phyloP scores from a whole-genome alignment of 2,888 invertebrate species.

The Onthophagus sagittarius region DNA sequence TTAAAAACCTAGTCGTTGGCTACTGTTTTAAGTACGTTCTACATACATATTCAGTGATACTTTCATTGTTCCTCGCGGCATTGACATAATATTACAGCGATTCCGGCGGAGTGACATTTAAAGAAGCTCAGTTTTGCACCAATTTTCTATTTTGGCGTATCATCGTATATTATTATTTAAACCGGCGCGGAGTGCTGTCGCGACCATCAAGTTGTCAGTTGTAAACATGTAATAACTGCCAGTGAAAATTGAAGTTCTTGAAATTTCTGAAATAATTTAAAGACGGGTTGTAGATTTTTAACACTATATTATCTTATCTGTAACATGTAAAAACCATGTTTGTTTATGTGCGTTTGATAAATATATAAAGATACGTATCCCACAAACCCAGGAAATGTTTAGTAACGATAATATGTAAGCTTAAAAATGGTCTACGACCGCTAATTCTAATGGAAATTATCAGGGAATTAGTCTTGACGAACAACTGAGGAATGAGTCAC shows the following conservation, averaged over 20 bases:
- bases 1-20: background rate
- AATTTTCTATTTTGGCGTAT: background rate
- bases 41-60: background rate
- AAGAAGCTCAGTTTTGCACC: background rate
- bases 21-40: background rate
- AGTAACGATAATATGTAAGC: background rate
- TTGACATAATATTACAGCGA: background rate
- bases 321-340: background rate
- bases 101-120: background rate
- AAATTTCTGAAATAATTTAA: background rate
- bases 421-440: background rate
- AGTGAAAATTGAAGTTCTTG: background rate
- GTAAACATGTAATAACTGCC: no score
- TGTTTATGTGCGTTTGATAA: background rate
- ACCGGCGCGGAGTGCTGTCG: no score
- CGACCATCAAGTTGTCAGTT: no score
- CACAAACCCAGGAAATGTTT: background rate
- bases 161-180: no score
- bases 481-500: conserved; percentile 7
- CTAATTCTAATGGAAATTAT: background rate
- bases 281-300: background rate
- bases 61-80: background rate
- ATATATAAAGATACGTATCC: background rate
- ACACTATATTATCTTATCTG: background rate
- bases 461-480: background rate